Conservation (phyloP, 2,888 invertebrate genomes). For the Branchipolynoe longqiensis region DNA sequence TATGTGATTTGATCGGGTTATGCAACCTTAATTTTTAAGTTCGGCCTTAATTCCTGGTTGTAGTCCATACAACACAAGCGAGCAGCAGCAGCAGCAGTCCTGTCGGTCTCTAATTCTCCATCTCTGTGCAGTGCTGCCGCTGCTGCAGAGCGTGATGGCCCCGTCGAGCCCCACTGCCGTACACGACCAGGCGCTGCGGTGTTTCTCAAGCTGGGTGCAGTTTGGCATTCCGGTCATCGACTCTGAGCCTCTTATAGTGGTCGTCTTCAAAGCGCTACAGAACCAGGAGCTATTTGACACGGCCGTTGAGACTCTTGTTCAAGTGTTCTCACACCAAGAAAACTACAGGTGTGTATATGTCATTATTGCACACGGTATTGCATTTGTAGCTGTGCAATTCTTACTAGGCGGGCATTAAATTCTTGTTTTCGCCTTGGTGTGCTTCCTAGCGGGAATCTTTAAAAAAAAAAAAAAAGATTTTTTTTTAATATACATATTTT, state of each 20-base stretch:
- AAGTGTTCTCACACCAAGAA: slow-evolving; percentile 85
- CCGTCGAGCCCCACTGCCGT: slow-evolving; percentile 66
- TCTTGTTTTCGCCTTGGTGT: no score
- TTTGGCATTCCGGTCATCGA: slow-evolving; percentile 84
- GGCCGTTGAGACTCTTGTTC: slow-evolving; percentile 86
- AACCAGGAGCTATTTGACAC: slow-evolving; percentile 84
- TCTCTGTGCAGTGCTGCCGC: slow-evolving; percentile 75
- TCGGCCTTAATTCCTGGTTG: no score
- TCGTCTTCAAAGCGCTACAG: slow-evolving; percentile 77
- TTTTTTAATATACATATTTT: no score
- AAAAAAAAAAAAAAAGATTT: no score
- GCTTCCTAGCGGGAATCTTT: no score
- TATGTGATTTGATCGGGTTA: no score
- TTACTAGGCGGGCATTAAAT: no score
- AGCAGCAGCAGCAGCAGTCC: no score
- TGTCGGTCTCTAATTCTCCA: background rate
- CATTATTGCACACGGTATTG: no score
- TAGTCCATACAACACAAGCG: no score
- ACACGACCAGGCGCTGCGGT: slow-evolving; percentile 78
- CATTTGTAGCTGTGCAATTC: no score
- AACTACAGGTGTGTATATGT: slow-evolving; percentile 83
- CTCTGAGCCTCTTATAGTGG: slow-evolving; percentile 77
- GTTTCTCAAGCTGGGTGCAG: slow-evolving; percentile 85
- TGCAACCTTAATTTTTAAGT: no score
- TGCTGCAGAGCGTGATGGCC: slow-evolving; percentile 76